Conservation (phyloP, 2,113 vertebrate genomes). For the Embiotoca jacksoni region DNA sequence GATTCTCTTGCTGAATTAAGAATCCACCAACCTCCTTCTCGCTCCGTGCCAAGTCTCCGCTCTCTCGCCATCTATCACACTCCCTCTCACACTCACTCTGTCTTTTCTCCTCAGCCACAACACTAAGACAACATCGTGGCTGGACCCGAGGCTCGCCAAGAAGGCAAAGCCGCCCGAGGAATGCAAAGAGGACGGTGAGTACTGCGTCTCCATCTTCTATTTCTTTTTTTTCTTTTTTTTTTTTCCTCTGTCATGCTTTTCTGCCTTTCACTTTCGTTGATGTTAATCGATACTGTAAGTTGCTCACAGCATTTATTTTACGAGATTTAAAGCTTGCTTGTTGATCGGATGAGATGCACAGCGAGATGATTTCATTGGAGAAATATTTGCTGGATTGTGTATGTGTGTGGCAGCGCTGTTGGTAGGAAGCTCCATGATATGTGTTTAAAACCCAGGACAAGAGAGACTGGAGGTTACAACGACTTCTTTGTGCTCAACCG, state of each 20-base stretch:
- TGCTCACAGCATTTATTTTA: slow-evolving; percentile 18
- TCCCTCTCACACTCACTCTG: slow-evolving; percentile 68
- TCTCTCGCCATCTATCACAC: slow-evolving; percentile 66
- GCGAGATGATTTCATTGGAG: slow-evolving; percentile 5
- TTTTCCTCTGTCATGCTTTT: not conserved
- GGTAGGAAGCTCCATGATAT: slow-evolving; percentile 43
- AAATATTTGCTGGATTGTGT: not conserved
- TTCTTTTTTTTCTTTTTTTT: slow-evolving; percentile 5
- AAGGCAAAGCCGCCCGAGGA: slow-evolving; percentile 99
- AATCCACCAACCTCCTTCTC: slow-evolving; percentile 72
- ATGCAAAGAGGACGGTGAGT: slow-evolving; percentile 99
- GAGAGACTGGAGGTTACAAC: slow-evolving; percentile 61
- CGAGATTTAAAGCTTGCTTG: slow-evolving; percentile 27
- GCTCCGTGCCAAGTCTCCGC: slow-evolving; percentile 64
- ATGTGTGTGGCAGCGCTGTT: slow-evolving; percentile 20
- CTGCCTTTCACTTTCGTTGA: not conserved
- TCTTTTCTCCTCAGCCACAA: slow-evolving; percentile 94
- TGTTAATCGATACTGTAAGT: slow-evolving; percentile 1
- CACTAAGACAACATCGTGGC: slow-evolving; percentile 99
- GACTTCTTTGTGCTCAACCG: slow-evolving; percentile 71
- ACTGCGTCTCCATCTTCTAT: slow-evolving; percentile 12
- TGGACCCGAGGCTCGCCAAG: slow-evolving; percentile 99
- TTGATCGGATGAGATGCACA: slow-evolving; percentile 7
- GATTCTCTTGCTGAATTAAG: slow-evolving; percentile 70
- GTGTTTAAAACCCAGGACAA: slow-evolving; percentile 49